Evolutionary conservation across 2,888 invertebrate genomes (phyloP), one percentile per base, ranked within the genome.

Genomic region (Cosmopolites sordidus): DNA sequence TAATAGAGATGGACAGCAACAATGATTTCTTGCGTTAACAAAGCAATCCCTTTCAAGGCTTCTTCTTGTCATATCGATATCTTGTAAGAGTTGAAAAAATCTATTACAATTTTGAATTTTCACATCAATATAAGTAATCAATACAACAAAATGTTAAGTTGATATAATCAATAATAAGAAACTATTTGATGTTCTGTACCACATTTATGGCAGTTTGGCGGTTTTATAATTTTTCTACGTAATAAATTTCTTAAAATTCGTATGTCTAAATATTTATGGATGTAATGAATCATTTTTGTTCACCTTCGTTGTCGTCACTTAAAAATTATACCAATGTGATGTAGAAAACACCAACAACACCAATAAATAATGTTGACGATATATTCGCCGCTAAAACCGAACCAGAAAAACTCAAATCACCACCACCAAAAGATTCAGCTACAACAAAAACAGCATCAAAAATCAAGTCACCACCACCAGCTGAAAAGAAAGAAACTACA

Each of bases 281-380:
- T 22, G 4, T 22, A 22, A 22, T 8, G 22, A 5, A 22, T 3
- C 22, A 22, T 22, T 22, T 22, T 5, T 22, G 22, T 22, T 22
- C 22, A 3, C 22, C 22, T 22, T 3, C 8, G 3, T 22, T 22
- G 22, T 5, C 8, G 9, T 27, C 16, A 27, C 51, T 51, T 50
- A 47, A 48, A 57, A 48, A 55, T 46, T 12, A 12, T 12, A 33
- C 33, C 4, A 33, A 33, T 56, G 42, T 16, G n/a, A 43, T 51
- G 53, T 59, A 69, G 68, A 66, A 64, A 64, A 66, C 66, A 64
- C 67, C 68, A 59, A 68, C 68, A 58, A 58, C 65, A 60, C 64
- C 68, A 43, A 60, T 61, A 58, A 69, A 71, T 60, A 65, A 70
- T 59, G 71, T 76, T 30, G 78, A 78, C 54, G 78, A 77, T 27